phyloP scores from a whole-genome alignment of 2,888 invertebrate genomes.

The Frankliniella intonsa region DNA sequence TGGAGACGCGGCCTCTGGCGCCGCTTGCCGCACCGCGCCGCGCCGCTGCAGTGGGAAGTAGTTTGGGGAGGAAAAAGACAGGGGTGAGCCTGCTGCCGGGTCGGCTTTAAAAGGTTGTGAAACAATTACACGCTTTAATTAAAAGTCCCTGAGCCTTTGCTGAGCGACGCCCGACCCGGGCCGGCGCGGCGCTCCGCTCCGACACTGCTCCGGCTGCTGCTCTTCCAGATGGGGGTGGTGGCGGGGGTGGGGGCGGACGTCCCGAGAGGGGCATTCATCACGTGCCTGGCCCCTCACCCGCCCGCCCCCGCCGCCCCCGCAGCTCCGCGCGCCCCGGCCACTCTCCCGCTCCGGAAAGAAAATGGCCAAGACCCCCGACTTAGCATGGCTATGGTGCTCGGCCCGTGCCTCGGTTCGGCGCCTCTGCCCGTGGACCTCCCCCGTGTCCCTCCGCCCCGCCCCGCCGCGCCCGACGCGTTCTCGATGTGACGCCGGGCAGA shows the following conservation, averaged over 20 bases:
- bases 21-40: background rate
- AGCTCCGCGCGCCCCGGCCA: no score
- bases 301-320: background rate
- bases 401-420: no score
- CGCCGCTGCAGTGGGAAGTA: background rate
- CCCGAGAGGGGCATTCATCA: slow-evolving; percentile 15
- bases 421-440: background rate
- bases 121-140: slow-evolving; percentile 24
- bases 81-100: background rate
- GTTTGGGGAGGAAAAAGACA: background rate
- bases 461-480: no score
- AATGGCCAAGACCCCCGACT: background rate
- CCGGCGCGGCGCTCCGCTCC: background rate
- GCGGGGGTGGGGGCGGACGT: background rate
- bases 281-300: background rate
- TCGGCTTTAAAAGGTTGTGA: slow-evolving; percentile 20
- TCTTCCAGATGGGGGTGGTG: background rate
- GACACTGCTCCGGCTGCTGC: background rate
- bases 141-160: slow-evolving; percentile 11
- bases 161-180: no score
- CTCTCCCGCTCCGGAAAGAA: background rate
- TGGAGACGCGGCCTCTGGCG: no score
- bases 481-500: no score
- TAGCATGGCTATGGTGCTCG: background rate
- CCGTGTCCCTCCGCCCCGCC: no score